Evolutionary conservation across 2,888 invertebrate species (phyloP).

Genomic region (Ceriagrion tenellum): DNA sequence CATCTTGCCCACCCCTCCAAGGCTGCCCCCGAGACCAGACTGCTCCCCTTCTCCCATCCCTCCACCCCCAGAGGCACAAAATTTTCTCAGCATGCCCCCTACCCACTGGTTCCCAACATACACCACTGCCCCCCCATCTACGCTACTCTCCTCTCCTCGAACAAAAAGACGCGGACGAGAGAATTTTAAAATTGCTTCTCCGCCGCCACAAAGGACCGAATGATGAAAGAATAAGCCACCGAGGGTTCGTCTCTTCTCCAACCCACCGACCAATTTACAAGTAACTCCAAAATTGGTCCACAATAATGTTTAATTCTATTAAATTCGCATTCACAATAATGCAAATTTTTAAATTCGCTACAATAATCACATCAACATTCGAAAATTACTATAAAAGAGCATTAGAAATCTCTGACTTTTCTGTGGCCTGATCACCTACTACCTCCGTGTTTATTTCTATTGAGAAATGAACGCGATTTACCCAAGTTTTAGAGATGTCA

Average conservation of each 20-base stretch:
- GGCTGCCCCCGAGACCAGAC: background rate
- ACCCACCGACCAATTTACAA: background rate
- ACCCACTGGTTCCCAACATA: background rate
- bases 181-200: conserved; percentile 42
- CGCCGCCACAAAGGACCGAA: background rate
- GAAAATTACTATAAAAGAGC: too few relatives aligned
- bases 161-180: background rate
- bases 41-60: background rate
- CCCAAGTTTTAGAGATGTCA: too few relatives aligned
- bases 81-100: background rate
- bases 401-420: too few relatives aligned
- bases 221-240: background rate
- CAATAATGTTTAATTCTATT: too few relatives aligned
- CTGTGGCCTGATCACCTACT: too few relatives aligned
- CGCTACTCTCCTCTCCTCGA: background rate
- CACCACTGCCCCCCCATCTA: background rate
- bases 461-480: too few relatives aligned
- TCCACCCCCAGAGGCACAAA: background rate
- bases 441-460: too few relatives aligned
- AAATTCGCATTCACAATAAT: too few relatives aligned
- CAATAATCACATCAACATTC: too few relatives aligned
- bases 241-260: background rate
- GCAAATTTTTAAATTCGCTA: too few relatives aligned
- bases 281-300: too few relatives aligned
- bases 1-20: background rate